These are phyloP conservation scores for Noctuana brunneofusca DNA, from an alignment of 2,888 invertebrate species.

Conservation along the genomic window DNA sequence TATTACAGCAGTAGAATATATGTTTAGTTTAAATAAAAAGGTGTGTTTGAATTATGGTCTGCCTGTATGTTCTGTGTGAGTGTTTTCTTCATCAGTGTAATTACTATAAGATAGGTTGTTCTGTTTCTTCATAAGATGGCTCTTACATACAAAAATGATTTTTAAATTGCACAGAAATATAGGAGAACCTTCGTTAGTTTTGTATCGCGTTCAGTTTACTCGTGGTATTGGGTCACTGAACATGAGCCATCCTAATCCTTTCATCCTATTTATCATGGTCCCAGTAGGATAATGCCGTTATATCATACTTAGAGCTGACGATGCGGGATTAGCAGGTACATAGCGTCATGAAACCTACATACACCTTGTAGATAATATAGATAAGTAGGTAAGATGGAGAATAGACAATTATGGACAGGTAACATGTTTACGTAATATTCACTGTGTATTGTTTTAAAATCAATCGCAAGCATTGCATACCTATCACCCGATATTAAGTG, in stretches of 20 bases:
- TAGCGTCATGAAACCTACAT: constrained; percentile 6
- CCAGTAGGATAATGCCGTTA: constrained; percentile 32
- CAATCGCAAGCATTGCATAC: too few relatives aligned
- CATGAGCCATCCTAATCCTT: constrained; percentile 34
- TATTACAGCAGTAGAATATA: too few relatives aligned
- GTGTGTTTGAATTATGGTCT: too few relatives aligned
- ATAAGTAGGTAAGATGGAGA: neutral
- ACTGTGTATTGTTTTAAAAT: too few relatives aligned
- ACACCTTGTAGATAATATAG: neutral
- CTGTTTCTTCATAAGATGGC: too few relatives aligned
- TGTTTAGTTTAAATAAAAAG: too few relatives aligned
- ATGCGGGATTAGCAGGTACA: constrained; percentile 23
- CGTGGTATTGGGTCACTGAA: constrained; percentile 2
- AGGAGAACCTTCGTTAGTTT: neutral
- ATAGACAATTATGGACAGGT: neutral
- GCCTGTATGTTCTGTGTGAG: too few relatives aligned
- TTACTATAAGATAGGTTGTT: too few relatives aligned
- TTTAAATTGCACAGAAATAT: neutral
- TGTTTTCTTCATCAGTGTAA: too few relatives aligned
- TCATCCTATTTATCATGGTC: constrained; percentile 34
- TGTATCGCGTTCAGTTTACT: constrained; percentile 10
- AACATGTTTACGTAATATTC: too few relatives aligned
- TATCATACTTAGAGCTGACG: constrained; percentile 34
- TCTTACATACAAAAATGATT: too few relatives aligned
- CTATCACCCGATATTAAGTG: too few relatives aligned